A percentile compares a stretch with the other conserved stretches of the same genome.
Evolutionary conservation across 2,797 vertebrate genomes (phyloP).

Genomic region (Aulostomus chinensis): DNA sequence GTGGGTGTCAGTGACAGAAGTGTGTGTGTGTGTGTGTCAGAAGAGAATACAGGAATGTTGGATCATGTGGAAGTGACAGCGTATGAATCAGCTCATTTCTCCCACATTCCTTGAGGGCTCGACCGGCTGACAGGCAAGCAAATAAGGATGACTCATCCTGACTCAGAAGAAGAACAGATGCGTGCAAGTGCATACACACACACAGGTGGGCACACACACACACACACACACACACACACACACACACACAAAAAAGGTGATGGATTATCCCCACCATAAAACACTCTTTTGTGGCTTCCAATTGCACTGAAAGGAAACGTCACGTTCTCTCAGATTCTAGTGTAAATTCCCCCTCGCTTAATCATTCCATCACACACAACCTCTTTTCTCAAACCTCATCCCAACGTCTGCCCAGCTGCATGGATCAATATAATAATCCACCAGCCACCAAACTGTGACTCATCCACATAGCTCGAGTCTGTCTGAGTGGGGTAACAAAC

Average conservation of each 20-base stretch:
- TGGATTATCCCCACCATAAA: slow-evolving; percentile 31
- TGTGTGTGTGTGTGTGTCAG: slow-evolving; percentile 14
- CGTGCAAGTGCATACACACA: background rate
- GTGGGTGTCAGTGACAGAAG: slow-evolving; percentile 1
- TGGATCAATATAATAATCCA: slow-evolving; percentile 35
- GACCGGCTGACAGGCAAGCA: slow-evolving; percentile 62
- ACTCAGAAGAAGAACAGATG: slow-evolving; percentile 22
- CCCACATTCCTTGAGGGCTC: slow-evolving; percentile 38
- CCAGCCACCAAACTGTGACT: slow-evolving; percentile 57
- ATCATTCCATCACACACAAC: background rate
- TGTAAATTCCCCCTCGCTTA: slow-evolving; percentile 3
- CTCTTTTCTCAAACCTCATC: background rate
- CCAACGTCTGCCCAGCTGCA: slow-evolving; percentile 1
- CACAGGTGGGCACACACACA: background rate
- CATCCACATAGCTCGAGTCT: slow-evolving; percentile 30
- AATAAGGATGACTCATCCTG: slow-evolving; percentile 69
- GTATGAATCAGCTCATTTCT: slow-evolving; percentile 55
- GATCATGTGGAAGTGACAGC: slow-evolving; percentile 20
- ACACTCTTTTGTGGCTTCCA: slow-evolving; percentile 31
- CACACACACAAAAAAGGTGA: slow-evolving; percentile 11
- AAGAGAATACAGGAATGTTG: slow-evolving; percentile 6
- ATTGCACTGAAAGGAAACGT: slow-evolving; percentile 34
- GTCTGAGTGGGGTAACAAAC: too few species aligned
- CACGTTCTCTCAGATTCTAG: slow-evolving; percentile 9
- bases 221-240: slow-evolving; percentile 9